Conservation (phyloP, 2,888 invertebrate species). For the Drosophila rubida region DNA sequence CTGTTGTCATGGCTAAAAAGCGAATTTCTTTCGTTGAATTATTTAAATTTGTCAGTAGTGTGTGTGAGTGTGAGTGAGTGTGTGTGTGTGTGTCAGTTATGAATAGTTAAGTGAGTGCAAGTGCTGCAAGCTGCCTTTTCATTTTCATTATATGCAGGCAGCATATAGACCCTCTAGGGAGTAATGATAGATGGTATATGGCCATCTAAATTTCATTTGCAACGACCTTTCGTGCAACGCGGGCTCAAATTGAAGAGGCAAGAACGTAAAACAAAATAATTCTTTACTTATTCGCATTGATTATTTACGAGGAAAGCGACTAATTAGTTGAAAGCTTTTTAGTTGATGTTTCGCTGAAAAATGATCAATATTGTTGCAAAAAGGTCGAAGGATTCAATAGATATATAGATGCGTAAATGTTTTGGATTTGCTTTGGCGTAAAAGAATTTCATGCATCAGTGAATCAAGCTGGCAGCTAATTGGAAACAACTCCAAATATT, state of each 20-base stretch:
- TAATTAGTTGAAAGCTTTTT: background rate
- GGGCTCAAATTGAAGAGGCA: too few species aligned
- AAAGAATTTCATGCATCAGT: background rate
- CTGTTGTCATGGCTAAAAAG: conserved; percentile 54
- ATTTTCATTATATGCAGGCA: conserved; percentile 32
- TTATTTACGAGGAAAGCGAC: background rate
- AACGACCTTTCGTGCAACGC: too few species aligned
- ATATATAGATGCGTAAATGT: too few species aligned
- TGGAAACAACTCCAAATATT: background rate
- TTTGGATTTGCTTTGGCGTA: background rate
- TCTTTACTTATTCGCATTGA: background rate
- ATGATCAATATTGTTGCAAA: too few species aligned
- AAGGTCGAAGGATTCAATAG: too few species aligned
- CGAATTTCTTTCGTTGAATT: conserved; percentile 66
- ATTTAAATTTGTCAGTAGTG: conserved; percentile 59
- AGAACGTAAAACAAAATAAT: too few species aligned
- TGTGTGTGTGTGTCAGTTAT: conserved; percentile 58
- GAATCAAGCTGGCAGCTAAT: background rate
- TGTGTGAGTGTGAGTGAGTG: conserved; percentile 3
- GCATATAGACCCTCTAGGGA: conserved; percentile 4
- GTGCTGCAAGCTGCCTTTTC: conserved; percentile 43
- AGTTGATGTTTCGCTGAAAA: too few species aligned
- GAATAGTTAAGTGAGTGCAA: conserved; percentile 71
- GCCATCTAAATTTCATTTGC: conserved; percentile 18
- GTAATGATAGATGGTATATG: conserved; percentile 3